These are phyloP conservation scores for Euspilapteryx auroguttella DNA, from an alignment of 2,888 invertebrate genomes.

Conservation along the genomic window DNA sequence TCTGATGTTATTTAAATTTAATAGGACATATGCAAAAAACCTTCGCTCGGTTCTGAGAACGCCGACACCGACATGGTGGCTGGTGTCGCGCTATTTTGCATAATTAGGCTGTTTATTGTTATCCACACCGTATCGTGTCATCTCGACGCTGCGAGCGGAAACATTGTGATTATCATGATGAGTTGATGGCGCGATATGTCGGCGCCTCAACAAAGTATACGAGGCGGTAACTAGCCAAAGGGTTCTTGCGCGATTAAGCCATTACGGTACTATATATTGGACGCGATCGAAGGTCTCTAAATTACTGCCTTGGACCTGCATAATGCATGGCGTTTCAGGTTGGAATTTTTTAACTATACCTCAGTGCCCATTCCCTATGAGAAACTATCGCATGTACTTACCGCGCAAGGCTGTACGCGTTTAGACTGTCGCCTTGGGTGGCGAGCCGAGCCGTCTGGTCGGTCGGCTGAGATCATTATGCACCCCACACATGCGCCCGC, in stretches of 20 bases:
- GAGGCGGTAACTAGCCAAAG: not conserved
- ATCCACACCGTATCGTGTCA: not conserved
- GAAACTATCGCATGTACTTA: too few relatives aligned
- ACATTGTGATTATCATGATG: too few relatives aligned
- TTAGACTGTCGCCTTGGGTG: conserved; percentile 20
- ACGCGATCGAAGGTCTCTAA: not conserved
- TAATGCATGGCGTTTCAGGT: not conserved
- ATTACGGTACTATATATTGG: too few relatives aligned
- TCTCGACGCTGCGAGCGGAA: too few relatives aligned
- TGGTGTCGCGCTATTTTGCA: not conserved
- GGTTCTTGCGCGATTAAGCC: too few relatives aligned
- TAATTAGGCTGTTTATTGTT: not conserved
- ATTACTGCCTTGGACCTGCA: not conserved
- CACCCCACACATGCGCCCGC: not conserved
- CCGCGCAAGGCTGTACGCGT: conserved; percentile 13
- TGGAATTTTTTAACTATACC: not conserved
- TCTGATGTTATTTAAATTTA: conserved; percentile 3
- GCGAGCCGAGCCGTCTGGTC: conserved; percentile 37
- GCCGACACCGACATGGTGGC: not conserved
- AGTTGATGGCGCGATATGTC: too few relatives aligned
- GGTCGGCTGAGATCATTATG: conserved; percentile 6
- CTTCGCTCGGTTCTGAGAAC: not conserved
- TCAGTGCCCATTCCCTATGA: too few relatives aligned
- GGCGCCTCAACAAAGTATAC: too few relatives aligned
- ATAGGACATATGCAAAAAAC: conserved; percentile 1